Evolutionary conservation across 2,888 invertebrate species (phyloP), one percentile per base, ranked within the genome.

Genomic region (Girardia tigrina): DNA sequence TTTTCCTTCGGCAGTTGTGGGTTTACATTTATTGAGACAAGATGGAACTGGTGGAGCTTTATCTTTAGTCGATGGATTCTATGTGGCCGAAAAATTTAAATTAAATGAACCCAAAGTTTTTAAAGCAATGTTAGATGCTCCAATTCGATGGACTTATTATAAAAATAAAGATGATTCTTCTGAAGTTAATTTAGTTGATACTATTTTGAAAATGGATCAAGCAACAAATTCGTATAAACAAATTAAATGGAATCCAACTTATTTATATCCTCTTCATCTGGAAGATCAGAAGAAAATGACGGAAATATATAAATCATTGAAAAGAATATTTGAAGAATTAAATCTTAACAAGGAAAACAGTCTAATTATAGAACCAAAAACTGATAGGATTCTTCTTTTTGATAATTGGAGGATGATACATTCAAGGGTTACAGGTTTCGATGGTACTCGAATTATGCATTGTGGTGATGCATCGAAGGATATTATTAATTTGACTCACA

Each of bases 331-430:
- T 29, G 23, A 75, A 29, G 75, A 70, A 26, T 23, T 75, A 1
- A 69, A 75, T 70, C 20, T 27, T 14, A 70, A 75, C 29, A 2
- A 20, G n/a, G 70, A 75, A 70, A 75, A 75, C 28, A 26, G 29
- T 2, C 28, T 28, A 2, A 20, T 4, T 16, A 28, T 75, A 26
- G 16, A 29, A 75, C 75, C 75, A 23, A 36, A 75, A 70, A 20
- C 26, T 2, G 75, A 29, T 20, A 71, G n/a, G 23, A 75, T 75
- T n/a, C 28, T 56, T 12, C 16, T 75, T 1, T 71, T 75, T 29
- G 75, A 75, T 23, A 75, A 75, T 29, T 75, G 75, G 75, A 27
- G 75, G 4, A 70, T 75, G 75, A 71, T 75, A 23, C 75, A 75
- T 70, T 69, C 69, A 6, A 69, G 75, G 23, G 4, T 20, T 1